phyloP scores from a whole-genome alignment of 2,113 vertebrate species.

The Atherinomorus stipes region DNA sequence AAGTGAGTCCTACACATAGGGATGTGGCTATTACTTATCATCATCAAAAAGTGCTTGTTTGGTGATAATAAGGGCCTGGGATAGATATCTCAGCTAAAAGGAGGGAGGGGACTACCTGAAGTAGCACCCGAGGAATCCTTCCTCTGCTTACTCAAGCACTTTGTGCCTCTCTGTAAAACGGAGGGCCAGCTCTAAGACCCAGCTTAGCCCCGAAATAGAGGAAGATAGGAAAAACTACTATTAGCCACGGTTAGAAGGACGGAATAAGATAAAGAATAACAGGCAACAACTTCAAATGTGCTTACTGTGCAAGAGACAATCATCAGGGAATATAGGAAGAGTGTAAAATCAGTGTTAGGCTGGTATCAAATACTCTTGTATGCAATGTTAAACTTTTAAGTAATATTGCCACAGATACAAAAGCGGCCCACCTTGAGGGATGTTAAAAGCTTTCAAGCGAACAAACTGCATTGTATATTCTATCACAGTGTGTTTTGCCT shows the following conservation, averaged over 20 bases:
- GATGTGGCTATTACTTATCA: conserved; percentile 83
- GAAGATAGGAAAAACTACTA: conserved; percentile 74
- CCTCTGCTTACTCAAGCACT: conserved; percentile 78
- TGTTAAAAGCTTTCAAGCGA: conserved; percentile 15
- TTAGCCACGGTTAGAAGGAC: conserved; percentile 71
- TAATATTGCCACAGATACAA: conserved; percentile 23
- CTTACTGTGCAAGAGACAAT: conserved; percentile 70
- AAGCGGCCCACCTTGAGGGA: conserved; percentile 35
- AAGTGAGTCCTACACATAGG: conserved; percentile 72
- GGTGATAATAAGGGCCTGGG: conserved; percentile 80
- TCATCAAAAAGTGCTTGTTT: conserved; percentile 84
- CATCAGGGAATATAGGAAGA: conserved; percentile 24
- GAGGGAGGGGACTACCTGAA: conserved; percentile 76
- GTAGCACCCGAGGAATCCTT: conserved; percentile 75
- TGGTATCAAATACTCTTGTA: conserved; percentile 39
- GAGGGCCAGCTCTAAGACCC: conserved; percentile 73
- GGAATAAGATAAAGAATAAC: conserved; percentile 74
- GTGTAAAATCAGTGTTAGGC: conserved; percentile 30
- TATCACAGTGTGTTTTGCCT: conserved; percentile 26
- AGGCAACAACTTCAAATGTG: conserved; percentile 75
- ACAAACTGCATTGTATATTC: conserved; percentile 39
- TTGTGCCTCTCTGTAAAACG: conserved; percentile 66
- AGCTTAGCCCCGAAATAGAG: conserved; percentile 76
- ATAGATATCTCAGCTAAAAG: conserved; percentile 79
- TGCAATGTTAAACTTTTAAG: conserved; percentile 42